Conservation (phyloP, 2,888 invertebrate genomes). For the Meiosimyza decipiens region DNA sequence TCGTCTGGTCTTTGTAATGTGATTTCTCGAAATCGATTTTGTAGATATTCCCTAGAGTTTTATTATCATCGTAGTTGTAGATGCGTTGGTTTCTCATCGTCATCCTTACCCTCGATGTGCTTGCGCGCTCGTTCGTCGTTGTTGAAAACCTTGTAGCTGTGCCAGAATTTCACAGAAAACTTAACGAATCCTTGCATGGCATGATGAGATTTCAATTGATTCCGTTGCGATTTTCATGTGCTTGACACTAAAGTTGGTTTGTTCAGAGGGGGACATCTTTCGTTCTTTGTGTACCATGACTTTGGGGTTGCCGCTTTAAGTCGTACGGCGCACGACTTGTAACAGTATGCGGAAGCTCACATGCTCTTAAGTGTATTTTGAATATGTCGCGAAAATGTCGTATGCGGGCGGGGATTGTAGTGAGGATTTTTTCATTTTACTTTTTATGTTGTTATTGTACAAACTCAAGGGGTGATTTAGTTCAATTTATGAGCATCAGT, state of each 20-base stretch:
- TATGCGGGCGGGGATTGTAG: neutral
- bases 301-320: no score
- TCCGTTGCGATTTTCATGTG: constrained; percentile 29
- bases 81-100: neutral
- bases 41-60: constrained; percentile 29
- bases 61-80: neutral
- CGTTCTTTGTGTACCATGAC: no score
- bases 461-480: constrained; percentile 37
- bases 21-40: constrained; percentile 39
- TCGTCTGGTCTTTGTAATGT: constrained; percentile 20
- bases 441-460: constrained; percentile 9
- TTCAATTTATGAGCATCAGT: constrained; percentile 41
- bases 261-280: neutral
- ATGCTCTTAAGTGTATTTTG: constrained; percentile 22
- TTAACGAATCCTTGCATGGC: constrained; percentile 32
- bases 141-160: neutral
- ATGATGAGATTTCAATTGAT: constrained; percentile 42
- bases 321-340: neutral
- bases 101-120: neutral
- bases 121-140: neutral
- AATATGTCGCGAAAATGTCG: neutral
- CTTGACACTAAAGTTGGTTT: neutral
- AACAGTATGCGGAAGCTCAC: neutral
- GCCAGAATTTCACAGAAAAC: constrained; percentile 22
- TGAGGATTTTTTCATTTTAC: neutral